Conservation (phyloP, 2,797 vertebrate genomes). For the Okamejei kenojei region DNA sequence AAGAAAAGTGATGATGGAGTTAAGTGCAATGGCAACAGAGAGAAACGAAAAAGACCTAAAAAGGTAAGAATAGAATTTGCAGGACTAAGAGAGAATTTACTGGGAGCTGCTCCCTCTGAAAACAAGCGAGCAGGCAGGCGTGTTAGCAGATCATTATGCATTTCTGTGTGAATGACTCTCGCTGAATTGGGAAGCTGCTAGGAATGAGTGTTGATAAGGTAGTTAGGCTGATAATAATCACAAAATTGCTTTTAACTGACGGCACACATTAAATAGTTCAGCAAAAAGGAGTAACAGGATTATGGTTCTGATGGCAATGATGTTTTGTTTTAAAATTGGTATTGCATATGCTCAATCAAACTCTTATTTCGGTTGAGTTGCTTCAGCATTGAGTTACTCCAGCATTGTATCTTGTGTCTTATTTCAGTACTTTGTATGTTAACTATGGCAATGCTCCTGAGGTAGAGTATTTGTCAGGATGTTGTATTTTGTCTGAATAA, state of each 20-base stretch:
- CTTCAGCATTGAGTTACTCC: too few species aligned
- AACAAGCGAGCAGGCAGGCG: slow-evolving; percentile 1
- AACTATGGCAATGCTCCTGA: not conserved
- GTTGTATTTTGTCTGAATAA: not conserved
- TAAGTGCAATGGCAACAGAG: slow-evolving; percentile 70
- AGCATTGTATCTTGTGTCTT: too few species aligned
- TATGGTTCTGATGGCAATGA: not conserved
- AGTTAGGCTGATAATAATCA: slow-evolving; percentile 10
- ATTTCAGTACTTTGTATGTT: not conserved
- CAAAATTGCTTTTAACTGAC: slow-evolving; percentile 10
- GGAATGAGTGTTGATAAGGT: slow-evolving; percentile 5
- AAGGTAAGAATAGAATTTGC: slow-evolving; percentile 64
- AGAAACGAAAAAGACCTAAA: slow-evolving; percentile 75
- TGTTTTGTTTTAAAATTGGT: not conserved
- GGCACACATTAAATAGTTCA: not conserved
- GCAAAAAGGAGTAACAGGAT: not conserved
- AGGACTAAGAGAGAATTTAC: not conserved
- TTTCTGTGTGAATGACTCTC: slow-evolving; percentile 4
- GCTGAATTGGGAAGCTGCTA: not conserved
- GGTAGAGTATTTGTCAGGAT: not conserved
- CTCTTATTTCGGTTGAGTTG: not conserved
- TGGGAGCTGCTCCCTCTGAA: slow-evolving; percentile 14
- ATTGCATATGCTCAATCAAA: not conserved
- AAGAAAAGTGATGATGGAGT: slow-evolving; percentile 76
- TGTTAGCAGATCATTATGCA: not conserved